Percentiles rank a stretch among this genome's conserved stretches.
phyloP scores from a whole-genome alignment of 2,888 invertebrate genomes.

The Agrochola circellaris region DNA sequence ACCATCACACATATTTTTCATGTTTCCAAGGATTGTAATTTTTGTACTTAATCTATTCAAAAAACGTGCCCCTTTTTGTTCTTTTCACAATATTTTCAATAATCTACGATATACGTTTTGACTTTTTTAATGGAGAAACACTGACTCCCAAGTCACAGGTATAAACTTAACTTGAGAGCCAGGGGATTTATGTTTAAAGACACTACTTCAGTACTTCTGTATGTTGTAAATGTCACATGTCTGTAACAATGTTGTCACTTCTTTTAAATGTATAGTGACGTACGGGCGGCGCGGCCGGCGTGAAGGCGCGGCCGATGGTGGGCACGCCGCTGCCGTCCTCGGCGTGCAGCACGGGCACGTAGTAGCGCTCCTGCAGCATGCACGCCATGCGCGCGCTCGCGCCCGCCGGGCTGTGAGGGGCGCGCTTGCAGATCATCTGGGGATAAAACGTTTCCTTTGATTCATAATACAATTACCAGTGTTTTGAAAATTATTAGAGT shows the following conservation, averaged over 20 bases:
- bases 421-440: slow-evolving; percentile 94
- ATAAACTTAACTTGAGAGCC: not conserved
- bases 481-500: not conserved
- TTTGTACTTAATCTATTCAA: too few species aligned
- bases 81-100: too few species aligned
- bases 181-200: too few species aligned
- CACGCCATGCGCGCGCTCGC: slow-evolving; percentile 90
- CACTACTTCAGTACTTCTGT: too few species aligned
- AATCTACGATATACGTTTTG: too few species aligned
- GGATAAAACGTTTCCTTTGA: not conserved
- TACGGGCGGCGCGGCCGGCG: slow-evolving; percentile 93
- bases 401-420: slow-evolving; percentile 81
- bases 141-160: too few species aligned
- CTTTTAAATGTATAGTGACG: slow-evolving; percentile 62
- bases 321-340: slow-evolving; percentile 94
- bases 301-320: slow-evolving; percentile 94
- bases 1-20: too few species aligned
- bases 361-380: slow-evolving; percentile 94
- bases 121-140: too few species aligned
- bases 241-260: not conserved
- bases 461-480: not conserved
- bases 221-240: not conserved
- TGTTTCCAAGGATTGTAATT: too few species aligned
- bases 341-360: slow-evolving; percentile 96
- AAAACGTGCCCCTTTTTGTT: too few species aligned